Conservation (phyloP, 2,888 invertebrate genomes). For the Silvanus unidentatus region DNA sequence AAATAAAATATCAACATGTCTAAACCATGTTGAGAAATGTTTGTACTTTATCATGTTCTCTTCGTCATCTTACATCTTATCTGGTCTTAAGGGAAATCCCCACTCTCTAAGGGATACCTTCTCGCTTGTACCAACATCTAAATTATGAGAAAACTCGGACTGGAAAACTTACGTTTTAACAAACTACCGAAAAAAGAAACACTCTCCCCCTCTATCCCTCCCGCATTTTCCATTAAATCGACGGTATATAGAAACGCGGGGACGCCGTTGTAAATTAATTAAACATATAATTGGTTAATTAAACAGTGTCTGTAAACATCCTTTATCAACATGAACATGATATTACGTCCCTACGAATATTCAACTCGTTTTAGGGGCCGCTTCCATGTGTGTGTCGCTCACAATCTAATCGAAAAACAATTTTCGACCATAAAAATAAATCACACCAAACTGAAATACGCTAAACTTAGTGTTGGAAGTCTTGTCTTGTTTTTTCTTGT, state of each 20-base stretch:
- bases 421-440: too few species aligned
- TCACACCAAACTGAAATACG: too few species aligned
- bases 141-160: constrained; percentile 15
- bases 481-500: too few species aligned
- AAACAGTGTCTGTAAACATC: constrained; percentile 30
- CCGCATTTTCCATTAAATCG: too few species aligned
- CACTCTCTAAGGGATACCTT: constrained; percentile 7
- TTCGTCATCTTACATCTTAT: constrained; percentile 11
- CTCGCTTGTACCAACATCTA: constrained; percentile 3
- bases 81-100: constrained; percentile 5
- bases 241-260: too few species aligned
- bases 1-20: constrained; percentile 23
- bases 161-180: constrained; percentile 15
- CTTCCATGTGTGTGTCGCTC: too few species aligned
- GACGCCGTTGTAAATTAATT: constrained; percentile 31
- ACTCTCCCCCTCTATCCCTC: too few species aligned
- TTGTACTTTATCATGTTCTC: constrained; percentile 21
- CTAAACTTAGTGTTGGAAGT: too few species aligned
- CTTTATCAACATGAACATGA: constrained; percentile 16
- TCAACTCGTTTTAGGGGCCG: too few species aligned
- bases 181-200: constrained; percentile 8
- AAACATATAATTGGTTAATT: constrained; percentile 33
- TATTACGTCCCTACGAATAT: too few species aligned
- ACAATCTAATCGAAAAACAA: too few species aligned
- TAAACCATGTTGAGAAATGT: constrained; percentile 20